Percentiles rank a stretch among this genome's conserved stretches.
Evolutionary conservation across 2,888 invertebrate genomes (phyloP).

Genomic region (Drosophila picticornis): DNA sequence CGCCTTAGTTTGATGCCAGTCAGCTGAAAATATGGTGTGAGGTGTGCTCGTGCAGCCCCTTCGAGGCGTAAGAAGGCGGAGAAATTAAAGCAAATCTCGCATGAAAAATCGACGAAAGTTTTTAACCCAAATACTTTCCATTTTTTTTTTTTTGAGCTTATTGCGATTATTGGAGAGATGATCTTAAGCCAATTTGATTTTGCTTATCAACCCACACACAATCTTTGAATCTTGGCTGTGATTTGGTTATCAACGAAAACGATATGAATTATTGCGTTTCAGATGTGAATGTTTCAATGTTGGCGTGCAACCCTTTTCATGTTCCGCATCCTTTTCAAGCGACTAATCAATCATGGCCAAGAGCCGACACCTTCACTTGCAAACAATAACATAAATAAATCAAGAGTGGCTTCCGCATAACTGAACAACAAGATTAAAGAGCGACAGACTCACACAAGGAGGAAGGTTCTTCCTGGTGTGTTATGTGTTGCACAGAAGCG

Average conservation of each 20-base stretch:
- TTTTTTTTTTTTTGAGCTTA: background rate
- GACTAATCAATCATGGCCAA: slow-evolving; percentile 61
- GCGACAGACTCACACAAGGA: slow-evolving; percentile 4
- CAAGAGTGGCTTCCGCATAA: slow-evolving; percentile 66
- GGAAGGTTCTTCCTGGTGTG: slow-evolving; percentile 34
- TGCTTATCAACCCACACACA: background rate
- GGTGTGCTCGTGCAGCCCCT: slow-evolving; percentile 15
- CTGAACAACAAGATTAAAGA: slow-evolving; percentile 36
- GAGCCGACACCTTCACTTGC: slow-evolving; percentile 61
- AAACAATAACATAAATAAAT: slow-evolving; percentile 24
- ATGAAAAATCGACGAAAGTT: slow-evolving; percentile 13
- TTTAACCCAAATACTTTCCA: background rate
- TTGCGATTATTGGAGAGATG: background rate
- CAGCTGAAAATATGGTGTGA: slow-evolving; percentile 40
- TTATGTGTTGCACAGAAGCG: slow-evolving; percentile 48
- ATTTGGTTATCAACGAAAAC: background rate
- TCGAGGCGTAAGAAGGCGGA: slow-evolving; percentile 40
- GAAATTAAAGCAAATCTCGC: slow-evolving; percentile 34
- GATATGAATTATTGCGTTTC: background rate
- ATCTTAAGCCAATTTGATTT: background rate
- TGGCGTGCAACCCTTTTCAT: background rate
- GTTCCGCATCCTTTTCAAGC: background rate
- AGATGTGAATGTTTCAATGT: background rate
- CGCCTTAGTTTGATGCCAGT: slow-evolving; percentile 23
- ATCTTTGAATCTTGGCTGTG: background rate